Conservation (phyloP, 2,888 invertebrate species). For the Acanthococcus lagerstroemiae region DNA sequence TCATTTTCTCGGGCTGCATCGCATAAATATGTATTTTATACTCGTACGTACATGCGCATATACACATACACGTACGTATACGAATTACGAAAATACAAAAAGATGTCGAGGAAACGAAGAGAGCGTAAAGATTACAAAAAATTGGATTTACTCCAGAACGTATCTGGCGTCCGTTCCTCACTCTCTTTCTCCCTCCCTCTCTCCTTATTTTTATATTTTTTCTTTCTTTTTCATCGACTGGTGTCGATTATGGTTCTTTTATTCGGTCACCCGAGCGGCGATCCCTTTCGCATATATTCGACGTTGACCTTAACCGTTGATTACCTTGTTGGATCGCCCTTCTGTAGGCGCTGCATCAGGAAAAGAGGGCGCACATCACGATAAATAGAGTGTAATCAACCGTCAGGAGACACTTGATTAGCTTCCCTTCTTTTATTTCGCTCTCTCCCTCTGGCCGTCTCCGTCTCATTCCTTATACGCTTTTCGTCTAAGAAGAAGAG, state of each 20-base stretch:
- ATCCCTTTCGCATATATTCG: slow-evolving; percentile 1
- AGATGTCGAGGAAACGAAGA: background rate
- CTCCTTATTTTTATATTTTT: too few species aligned
- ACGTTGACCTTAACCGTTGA: slow-evolving; percentile 25
- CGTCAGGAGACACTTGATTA: slow-evolving; percentile 34
- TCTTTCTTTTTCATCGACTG: too few species aligned
- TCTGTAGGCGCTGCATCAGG: background rate
- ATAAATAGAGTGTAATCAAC: slow-evolving; percentile 35
- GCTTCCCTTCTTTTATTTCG: slow-evolving; percentile 31
- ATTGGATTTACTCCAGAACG: background rate
- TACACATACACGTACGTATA: too few species aligned
- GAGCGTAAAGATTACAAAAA: background rate
- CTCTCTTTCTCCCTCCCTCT: too few species aligned
- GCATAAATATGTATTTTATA: too few species aligned
- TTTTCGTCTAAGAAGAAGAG: background rate
- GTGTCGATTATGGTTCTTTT: slow-evolving; percentile 28
- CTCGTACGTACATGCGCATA: too few species aligned
- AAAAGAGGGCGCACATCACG: slow-evolving; percentile 18
- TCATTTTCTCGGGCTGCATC: too few species aligned
- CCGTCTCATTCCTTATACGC: background rate
- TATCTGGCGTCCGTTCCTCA: too few species aligned
- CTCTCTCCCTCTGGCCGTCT: background rate
- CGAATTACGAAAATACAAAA: too few species aligned
- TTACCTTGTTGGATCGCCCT: slow-evolving; percentile 14
- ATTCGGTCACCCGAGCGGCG: slow-evolving; percentile 14